Evolutionary conservation across 2,797 vertebrate genomes (phyloP), one percentile per base, ranked within the genome.

Genomic region (Falco rusticolus): DNA sequence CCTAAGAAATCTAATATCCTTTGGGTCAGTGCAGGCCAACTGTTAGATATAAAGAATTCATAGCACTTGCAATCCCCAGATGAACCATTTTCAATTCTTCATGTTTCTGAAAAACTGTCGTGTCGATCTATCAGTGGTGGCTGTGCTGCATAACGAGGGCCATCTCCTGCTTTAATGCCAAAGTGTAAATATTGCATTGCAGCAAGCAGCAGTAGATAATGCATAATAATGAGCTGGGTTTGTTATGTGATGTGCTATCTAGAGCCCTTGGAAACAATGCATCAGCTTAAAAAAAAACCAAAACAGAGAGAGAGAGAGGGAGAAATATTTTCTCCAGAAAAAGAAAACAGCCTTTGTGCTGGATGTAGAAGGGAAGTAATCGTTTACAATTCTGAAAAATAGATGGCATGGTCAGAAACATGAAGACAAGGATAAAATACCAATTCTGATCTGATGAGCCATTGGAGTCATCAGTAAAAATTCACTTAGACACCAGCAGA

Each of bases 1-100:
- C 94, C 95, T 92, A 97, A 96, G 95, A 95, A 97, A 96, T 96
- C 97, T 97, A 97, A 97, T 97, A 97, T 97, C 94, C 93, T 97
- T 90, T 96, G 96, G 96, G 97, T 97, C 97, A 96, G 94, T 95
- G 96, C 87, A 96, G 97, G 97, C 96, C 97, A 97, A 97, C 97
- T 93, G 96, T 95, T 97, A 82, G 93, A 93, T 95, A 97, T 97
- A 97, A 97, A 97, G 96, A 97, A 97, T 97, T 97, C 94, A 97
- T 96, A 93, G 94, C 83, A 69, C 95, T 94, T 70, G 87, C 94
- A 95, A 92, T 97, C 90, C 95, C 95, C 96, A 92, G 91, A 96
- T 96, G 96, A 94, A 91, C 89, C 88, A 86, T 97, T 97, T 97
- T 96, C 93, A 97, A 95, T 95, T 96, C 95, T 94, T 95, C 86